These are phyloP conservation scores for Phoxinus dragarum DNA, from an alignment of 2,797 vertebrate genomes.

Conservation along the genomic window DNA sequence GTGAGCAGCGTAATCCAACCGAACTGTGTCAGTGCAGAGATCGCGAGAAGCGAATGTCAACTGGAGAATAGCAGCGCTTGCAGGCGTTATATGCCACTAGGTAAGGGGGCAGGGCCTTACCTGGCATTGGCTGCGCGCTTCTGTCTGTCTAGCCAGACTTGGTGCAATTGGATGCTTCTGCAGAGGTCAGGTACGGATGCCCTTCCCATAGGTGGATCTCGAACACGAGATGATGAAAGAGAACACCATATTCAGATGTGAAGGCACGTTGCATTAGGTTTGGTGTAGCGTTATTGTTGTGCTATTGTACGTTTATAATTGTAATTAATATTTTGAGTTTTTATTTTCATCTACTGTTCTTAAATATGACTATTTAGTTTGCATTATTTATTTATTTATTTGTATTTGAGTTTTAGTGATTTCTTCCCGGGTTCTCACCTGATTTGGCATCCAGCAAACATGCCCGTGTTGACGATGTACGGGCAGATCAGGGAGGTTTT, in stretches of 20 bases:
- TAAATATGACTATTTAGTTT: background rate
- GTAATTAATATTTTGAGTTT: background rate
- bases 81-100: too few relatives aligned
- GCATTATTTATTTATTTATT: background rate
- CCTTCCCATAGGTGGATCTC: too few relatives aligned
- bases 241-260: background rate
- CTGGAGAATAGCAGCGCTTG: too few relatives aligned
- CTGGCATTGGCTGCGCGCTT: too few relatives aligned
- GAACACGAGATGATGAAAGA: too few relatives aligned
- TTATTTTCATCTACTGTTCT: background rate
- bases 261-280: background rate
- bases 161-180: too few relatives aligned
- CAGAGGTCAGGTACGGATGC: too few relatives aligned
- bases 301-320: background rate
- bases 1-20: too few relatives aligned
- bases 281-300: background rate
- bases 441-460: constrained; percentile 75
- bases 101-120: too few relatives aligned
- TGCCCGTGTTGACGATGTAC: constrained; percentile 76
- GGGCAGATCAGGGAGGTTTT: constrained; percentile 78
- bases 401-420: background rate
- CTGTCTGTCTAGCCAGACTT: too few relatives aligned
- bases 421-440: constrained; percentile 62
- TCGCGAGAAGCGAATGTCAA: too few relatives aligned
- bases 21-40: too few relatives aligned